Conservation (phyloP, 1,140 invertebrate genomes). For the Dryas iulia region DNA sequence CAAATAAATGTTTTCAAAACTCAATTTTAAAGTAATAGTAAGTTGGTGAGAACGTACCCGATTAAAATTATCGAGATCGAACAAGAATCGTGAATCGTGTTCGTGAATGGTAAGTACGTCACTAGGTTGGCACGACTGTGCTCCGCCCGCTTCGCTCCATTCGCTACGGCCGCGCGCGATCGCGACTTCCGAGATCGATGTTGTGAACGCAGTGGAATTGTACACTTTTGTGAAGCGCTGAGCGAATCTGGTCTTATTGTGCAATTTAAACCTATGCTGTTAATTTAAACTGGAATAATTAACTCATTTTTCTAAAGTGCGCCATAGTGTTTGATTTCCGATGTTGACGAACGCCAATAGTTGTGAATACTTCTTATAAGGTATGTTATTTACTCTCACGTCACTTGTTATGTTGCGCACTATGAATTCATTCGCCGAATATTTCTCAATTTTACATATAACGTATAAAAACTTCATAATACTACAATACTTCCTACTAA, state of each 20-base stretch:
- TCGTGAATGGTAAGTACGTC: slow-evolving; percentile 46
- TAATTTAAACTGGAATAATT: slow-evolving; percentile 26
- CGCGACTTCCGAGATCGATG: slow-evolving; percentile 71
- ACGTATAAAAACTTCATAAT: neutral
- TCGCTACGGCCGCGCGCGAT: slow-evolving; percentile 67
- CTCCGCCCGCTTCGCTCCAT: slow-evolving; percentile 61
- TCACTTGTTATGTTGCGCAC: slow-evolving; percentile 64
- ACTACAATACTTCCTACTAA: neutral
- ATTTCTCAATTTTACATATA: slow-evolving; percentile 16
- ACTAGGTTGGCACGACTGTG: slow-evolving; percentile 48
- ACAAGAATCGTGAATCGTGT: slow-evolving; percentile 34
- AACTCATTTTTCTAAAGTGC: slow-evolving; percentile 34
- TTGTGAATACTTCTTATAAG: slow-evolving; percentile 47
- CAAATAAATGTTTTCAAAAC: neutral
- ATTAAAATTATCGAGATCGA: slow-evolving; percentile 33
- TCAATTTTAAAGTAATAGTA: slow-evolving; percentile 5
- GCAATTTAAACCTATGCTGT: slow-evolving; percentile 56
- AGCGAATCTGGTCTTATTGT: slow-evolving; percentile 56
- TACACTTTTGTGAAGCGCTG: slow-evolving; percentile 62
- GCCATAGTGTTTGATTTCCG: slow-evolving; percentile 33
- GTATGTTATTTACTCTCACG: slow-evolving; percentile 70
- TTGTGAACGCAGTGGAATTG: slow-evolving; percentile 59
- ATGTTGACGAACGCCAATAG: slow-evolving; percentile 42
- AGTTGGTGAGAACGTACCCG: slow-evolving; percentile 9
- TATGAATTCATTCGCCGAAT: slow-evolving; percentile 45